Conservation (phyloP, 1,140 invertebrate genomes). For the Monomorium pharaonis region DNA sequence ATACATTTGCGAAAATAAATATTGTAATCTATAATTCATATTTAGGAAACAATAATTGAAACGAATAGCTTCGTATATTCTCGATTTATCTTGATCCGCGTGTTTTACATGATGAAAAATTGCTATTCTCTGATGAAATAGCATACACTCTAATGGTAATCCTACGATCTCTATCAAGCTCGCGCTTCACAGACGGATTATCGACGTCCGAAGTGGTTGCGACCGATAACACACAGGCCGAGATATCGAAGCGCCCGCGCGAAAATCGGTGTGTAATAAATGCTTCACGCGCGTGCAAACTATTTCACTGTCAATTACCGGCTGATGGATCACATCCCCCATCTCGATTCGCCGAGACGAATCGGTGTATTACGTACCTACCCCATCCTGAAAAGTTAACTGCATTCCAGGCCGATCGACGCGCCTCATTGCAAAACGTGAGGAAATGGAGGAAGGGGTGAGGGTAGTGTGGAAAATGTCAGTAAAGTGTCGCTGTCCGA, state of each 20-base stretch:
- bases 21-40: background rate
- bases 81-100: background rate
- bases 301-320: slow-evolving; percentile 60
- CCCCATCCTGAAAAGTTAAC: slow-evolving; percentile 47
- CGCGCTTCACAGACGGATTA: background rate
- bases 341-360: slow-evolving; percentile 21
- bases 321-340: slow-evolving; percentile 42
- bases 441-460: background rate
- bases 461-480: slow-evolving; percentile 48
- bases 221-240: slow-evolving; percentile 37
- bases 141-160: background rate
- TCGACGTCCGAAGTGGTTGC: background rate
- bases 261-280: slow-evolving; percentile 36
- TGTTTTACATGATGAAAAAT: slow-evolving; percentile 8
- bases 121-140: background rate
- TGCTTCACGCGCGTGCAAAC: slow-evolving; percentile 20
- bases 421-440: slow-evolving; percentile 3
- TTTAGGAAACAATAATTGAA: background rate
- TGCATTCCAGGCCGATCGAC: slow-evolving; percentile 42
- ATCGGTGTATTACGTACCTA: slow-evolving; percentile 17
- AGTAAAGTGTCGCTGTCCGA: slow-evolving; percentile 51
- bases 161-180: slow-evolving; percentile 10
- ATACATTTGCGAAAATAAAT: background rate
- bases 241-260: slow-evolving; percentile 30
- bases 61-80: background rate